A percentile compares a stretch with the other conserved stretches of the same genome.
Evolutionary conservation across 2,797 vertebrate species (phyloP).

Genomic region (Dendrocincla fuliginosa): DNA sequence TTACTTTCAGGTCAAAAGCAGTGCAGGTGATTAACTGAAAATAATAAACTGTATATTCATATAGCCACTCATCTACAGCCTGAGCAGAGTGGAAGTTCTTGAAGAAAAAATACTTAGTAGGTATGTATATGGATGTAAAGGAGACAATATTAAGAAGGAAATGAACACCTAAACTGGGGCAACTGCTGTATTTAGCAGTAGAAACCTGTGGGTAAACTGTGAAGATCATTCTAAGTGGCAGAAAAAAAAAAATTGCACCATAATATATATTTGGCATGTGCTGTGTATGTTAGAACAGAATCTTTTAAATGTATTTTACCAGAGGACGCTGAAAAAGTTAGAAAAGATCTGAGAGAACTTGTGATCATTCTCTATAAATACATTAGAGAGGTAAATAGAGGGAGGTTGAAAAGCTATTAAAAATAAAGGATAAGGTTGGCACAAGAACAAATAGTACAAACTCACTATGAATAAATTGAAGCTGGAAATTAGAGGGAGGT

Average conservation of each 20-base stretch:
- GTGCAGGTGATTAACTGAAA: background rate
- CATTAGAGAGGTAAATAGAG: background rate
- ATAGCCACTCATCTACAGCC: background rate
- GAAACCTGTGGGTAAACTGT: background rate
- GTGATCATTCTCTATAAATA: background rate
- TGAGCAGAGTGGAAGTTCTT: background rate
- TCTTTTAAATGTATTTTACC: background rate
- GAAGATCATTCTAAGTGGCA: background rate
- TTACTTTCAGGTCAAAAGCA: background rate
- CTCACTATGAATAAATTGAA: constrained; percentile 31
- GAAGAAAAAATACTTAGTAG: background rate
- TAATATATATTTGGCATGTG: background rate
- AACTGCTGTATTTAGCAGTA: background rate
- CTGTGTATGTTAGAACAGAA: background rate
- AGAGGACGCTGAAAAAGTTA: background rate
- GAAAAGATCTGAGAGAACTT: background rate
- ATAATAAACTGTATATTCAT: background rate
- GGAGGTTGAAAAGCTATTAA: constrained; percentile 46
- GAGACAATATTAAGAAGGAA: background rate
- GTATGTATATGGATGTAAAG: background rate
- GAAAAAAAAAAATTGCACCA: background rate
- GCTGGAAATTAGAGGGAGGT: constrained; percentile 25
- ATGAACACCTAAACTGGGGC: background rate
- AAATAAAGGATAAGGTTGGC: constrained; percentile 47
- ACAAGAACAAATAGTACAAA: constrained; percentile 41